A percentile compares a stretch with the other conserved stretches of the same genome.
Conservation (phyloP, 2,113 vertebrate genomes). For the Uria lomvia region DNA sequence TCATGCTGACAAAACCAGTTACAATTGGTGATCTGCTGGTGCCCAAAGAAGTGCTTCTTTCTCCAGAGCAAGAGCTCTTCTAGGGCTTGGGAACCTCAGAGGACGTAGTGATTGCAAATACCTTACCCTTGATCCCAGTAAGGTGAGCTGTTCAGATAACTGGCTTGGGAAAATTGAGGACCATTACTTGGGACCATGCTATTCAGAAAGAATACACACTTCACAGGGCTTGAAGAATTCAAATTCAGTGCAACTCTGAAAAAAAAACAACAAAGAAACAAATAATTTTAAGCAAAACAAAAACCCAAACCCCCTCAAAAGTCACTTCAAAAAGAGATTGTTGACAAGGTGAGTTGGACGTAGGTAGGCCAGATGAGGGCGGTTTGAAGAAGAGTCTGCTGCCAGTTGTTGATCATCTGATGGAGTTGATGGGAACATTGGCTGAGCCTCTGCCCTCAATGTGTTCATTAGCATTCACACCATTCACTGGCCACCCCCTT, state of each 20-base stretch:
- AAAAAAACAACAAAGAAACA: neutral
- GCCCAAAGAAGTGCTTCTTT: neutral
- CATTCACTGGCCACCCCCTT: neutral
- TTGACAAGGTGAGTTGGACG: neutral
- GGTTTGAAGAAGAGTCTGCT: neutral
- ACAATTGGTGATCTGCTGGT: neutral
- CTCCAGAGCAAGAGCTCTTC: neutral
- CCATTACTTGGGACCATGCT: neutral
- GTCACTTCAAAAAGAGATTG: neutral
- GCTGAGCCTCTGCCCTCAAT: neutral
- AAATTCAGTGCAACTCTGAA: neutral
- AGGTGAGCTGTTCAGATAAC: neutral
- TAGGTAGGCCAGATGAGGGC: neutral
- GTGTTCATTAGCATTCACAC: neutral
- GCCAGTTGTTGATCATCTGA: neutral
- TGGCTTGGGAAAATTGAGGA: neutral
- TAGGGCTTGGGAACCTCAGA: neutral
- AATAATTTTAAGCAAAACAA: neutral
- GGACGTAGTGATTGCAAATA: neutral
- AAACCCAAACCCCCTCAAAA: neutral
- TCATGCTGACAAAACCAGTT: conserved; percentile 11
- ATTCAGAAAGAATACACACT: neutral
- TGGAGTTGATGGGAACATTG: neutral
- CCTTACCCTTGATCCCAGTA: neutral
- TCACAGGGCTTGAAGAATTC: neutral